Percentiles rank a stretch among this genome's conserved stretches.
phyloP scores from a whole-genome alignment of 37 sponge, comb jelly and placozoan species.

The Spongilla lacustris region DNA sequence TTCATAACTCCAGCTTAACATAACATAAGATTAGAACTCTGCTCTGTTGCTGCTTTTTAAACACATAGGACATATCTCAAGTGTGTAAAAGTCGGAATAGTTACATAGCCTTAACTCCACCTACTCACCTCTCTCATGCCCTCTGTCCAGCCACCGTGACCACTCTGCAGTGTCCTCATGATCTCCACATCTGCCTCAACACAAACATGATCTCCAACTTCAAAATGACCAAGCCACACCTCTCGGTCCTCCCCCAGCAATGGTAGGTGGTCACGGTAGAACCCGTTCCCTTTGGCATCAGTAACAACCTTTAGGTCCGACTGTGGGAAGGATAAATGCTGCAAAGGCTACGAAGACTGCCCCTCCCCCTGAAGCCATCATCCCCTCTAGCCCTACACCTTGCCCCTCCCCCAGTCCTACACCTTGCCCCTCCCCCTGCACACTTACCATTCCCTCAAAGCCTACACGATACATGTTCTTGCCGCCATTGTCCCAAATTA shows the following conservation, averaged over 20 bases:
- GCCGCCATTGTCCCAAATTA: slow-evolving; percentile 72
- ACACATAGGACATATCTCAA: no score
- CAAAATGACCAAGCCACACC: slow-evolving; percentile 9
- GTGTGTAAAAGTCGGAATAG: no score
- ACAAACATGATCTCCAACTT: slow-evolving; percentile 67
- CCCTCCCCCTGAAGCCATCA: no score
- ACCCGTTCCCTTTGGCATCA: slow-evolving; percentile 69
- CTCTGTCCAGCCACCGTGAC: slow-evolving; percentile 88
- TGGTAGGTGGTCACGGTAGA: slow-evolving; percentile 84
- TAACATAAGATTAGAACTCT: no score
- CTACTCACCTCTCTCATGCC: slow-evolving; percentile 81
- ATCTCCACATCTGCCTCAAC: slow-evolving; percentile 53
- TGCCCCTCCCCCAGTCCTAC: neutral
- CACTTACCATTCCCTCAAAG: slow-evolving; percentile 83
- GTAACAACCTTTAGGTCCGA: slow-evolving; percentile 73
- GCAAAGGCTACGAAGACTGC: neutral
- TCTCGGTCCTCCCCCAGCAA: slow-evolving; percentile 68
- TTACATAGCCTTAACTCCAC: neutral
- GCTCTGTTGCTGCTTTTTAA: no score
- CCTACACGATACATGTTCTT: slow-evolving; percentile 85
- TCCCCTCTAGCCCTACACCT: neutral
- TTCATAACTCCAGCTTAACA: no score
- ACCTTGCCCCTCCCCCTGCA: neutral
- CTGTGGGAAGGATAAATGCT: slow-evolving; percentile 37
- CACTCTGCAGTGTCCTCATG: slow-evolving; percentile 58